A percentile compares a stretch with the other conserved stretches of the same genome.
These are phyloP conservation scores for Zaprionus camerounensis DNA, from an alignment of 1,140 invertebrate genomes.

Conservation along the genomic window DNA sequence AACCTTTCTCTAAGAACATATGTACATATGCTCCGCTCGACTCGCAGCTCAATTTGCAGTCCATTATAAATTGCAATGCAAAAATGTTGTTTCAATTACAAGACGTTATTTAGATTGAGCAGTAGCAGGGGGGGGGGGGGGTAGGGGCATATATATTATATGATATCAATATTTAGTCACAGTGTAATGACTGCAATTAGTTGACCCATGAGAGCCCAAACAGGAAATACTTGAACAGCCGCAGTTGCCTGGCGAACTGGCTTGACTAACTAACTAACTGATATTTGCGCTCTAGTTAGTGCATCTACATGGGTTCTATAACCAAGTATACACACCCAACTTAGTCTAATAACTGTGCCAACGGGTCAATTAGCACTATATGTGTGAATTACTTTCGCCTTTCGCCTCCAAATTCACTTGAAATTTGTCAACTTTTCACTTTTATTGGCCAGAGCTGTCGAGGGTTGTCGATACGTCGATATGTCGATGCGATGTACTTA, in stretches of 20 bases:
- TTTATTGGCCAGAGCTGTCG: slow-evolving; percentile 46
- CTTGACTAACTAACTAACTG: neutral
- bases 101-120: slow-evolving; percentile 34
- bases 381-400: slow-evolving; percentile 72
- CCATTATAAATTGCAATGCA: slow-evolving; percentile 61
- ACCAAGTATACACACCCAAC: neutral
- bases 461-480: neutral
- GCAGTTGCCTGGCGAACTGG: neutral
- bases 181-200: slow-evolving; percentile 19
- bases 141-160: neutral
- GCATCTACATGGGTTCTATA: neutral
- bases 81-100: slow-evolving; percentile 72
- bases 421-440: slow-evolving; percentile 72
- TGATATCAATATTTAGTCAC: neutral
- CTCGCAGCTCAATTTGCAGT: slow-evolving; percentile 9
- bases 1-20: slow-evolving; percentile 3
- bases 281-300: neutral
- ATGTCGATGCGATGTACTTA: slow-evolving; percentile 86
- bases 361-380: slow-evolving; percentile 8
- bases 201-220: slow-evolving; percentile 58
- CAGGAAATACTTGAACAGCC: slow-evolving; percentile 45
- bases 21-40: neutral
- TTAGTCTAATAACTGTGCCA: slow-evolving; percentile 17
- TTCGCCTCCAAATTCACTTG: slow-evolving; percentile 60
- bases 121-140: neutral